A percentile compares a stretch with the other conserved stretches of the same genome.
phyloP scores from a whole-genome alignment of 2,797 vertebrate species.

The Myotis daubentonii region DNA sequence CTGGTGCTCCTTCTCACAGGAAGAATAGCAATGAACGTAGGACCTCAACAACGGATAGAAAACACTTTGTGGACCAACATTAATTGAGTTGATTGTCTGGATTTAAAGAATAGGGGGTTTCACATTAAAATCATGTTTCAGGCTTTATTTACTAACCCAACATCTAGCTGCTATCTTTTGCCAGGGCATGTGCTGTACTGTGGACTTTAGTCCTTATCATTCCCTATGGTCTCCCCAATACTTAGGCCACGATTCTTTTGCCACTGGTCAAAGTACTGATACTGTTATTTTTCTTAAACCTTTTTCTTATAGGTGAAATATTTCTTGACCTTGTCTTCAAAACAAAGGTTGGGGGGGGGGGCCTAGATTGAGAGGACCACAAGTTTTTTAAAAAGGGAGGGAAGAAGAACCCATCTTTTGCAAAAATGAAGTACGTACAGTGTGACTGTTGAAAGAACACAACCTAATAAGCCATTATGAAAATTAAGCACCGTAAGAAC shows the following conservation, averaged over 20 bases:
- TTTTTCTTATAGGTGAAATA: slow-evolving; percentile 15
- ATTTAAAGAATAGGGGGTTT: slow-evolving; percentile 31
- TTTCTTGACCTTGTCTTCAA: slow-evolving; percentile 6
- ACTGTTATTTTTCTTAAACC: slow-evolving; percentile 18
- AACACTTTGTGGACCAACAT: not conserved
- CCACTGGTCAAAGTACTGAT: not conserved
- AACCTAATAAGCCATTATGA: not conserved
- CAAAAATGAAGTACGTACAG: slow-evolving; percentile 6
- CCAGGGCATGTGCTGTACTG: not conserved
- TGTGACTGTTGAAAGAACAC: not conserved
- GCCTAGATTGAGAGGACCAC: not conserved
- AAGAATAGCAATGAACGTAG: not conserved
- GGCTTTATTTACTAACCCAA: slow-evolving; percentile 6
- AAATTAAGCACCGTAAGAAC: slow-evolving; percentile 7
- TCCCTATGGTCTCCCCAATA: not conserved
- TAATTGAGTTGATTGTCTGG: not conserved
- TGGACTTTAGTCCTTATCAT: not conserved
- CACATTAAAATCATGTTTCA: not conserved
- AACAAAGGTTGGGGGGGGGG: not conserved
- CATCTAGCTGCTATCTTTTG: not conserved
- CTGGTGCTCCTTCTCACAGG: not conserved
- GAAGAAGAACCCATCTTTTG: not conserved
- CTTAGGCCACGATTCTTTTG: not conserved
- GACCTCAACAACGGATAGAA: not conserved
- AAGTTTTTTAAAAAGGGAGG: not conserved